Evolutionary conservation across 2,888 invertebrate genomes (phyloP).

Genomic region (Drosophila birchii): DNA sequence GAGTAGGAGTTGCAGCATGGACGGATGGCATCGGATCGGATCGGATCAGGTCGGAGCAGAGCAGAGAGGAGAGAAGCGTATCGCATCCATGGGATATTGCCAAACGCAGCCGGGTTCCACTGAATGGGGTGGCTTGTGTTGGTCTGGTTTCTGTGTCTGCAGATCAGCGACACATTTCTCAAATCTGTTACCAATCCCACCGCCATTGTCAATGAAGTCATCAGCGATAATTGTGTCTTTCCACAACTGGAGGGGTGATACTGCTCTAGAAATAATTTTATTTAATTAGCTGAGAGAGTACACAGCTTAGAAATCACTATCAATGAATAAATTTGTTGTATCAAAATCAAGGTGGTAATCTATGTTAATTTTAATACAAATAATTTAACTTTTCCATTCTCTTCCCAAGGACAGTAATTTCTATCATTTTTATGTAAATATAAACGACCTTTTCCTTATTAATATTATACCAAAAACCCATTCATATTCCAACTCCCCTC

Average conservation of each 20-base stretch:
- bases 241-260: neutral
- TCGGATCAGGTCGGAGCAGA: neutral
- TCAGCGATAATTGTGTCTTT: slow-evolving; percentile 46
- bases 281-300: slow-evolving; percentile 1
- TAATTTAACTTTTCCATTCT: neutral
- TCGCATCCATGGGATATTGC: slow-evolving; percentile 62
- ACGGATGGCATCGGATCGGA: slow-evolving; percentile 18
- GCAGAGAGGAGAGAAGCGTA: neutral
- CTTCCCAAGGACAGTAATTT: neutral
- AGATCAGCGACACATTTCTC: slow-evolving; percentile 73
- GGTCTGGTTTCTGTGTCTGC: slow-evolving; percentile 33
- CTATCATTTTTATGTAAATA: neutral
- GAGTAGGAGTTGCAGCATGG: slow-evolving; percentile 70
- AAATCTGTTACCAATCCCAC: slow-evolving; percentile 43
- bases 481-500: slow-evolving; percentile 24
- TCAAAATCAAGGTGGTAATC: neutral
- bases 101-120: slow-evolving; percentile 33
- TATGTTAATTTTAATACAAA: no score
- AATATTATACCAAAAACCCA: neutral
- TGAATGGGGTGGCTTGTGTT: slow-evolving; percentile 36
- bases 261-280: neutral
- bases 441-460: neutral
- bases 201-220: slow-evolving; percentile 52
- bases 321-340: neutral
- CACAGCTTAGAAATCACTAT: neutral